A percentile compares a stretch with the other conserved stretches of the same genome.
phyloP scores from a whole-genome alignment of 2,797 vertebrate species.

The Cyprinella venusta region DNA sequence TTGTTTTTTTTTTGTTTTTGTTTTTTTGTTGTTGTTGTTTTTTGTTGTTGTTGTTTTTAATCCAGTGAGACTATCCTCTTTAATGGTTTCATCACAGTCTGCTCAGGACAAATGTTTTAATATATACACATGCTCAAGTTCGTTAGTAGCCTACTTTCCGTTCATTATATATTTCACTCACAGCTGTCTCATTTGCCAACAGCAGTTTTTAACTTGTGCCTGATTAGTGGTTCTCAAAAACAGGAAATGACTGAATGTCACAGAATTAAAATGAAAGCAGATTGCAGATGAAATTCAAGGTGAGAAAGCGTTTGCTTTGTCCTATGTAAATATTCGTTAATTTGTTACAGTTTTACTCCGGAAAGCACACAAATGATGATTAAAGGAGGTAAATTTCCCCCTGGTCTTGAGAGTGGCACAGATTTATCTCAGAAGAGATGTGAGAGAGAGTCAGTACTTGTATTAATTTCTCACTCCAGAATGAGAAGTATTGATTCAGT shows the following conservation, averaged over 20 bases:
- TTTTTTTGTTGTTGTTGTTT: too few species aligned
- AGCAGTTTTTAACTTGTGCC: slow-evolving; percentile 12
- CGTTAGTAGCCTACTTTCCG: neutral
- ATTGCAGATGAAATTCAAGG: slow-evolving; percentile 31
- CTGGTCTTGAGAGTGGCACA: slow-evolving; percentile 46
- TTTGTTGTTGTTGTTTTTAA: too few species aligned
- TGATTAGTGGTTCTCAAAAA: slow-evolving; percentile 21
- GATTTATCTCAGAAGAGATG: slow-evolving; percentile 54
- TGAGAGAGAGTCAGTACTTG: slow-evolving; percentile 48
- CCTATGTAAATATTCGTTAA: slow-evolving; percentile 47
- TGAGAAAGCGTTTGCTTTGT: slow-evolving; percentile 22
- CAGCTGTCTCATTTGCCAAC: neutral
- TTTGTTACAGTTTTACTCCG: slow-evolving; percentile 43
- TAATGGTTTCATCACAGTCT: neutral
- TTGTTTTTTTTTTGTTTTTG: too few species aligned
- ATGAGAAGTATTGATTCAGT: slow-evolving; percentile 61
- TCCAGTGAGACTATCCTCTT: neutral
- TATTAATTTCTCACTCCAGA: slow-evolving; percentile 60
- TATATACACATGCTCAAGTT: slow-evolving; percentile 5
- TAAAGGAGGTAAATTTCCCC: slow-evolving; percentile 34
- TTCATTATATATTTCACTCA: slow-evolving; percentile 35
- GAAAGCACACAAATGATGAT: slow-evolving; percentile 39
- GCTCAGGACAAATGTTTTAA: neutral
- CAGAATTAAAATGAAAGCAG: slow-evolving; percentile 24
- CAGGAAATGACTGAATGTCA: slow-evolving; percentile 14